Evolutionary conservation across 1,140 invertebrate genomes (phyloP).

Genomic region (Drosophila prosaltans): DNA sequence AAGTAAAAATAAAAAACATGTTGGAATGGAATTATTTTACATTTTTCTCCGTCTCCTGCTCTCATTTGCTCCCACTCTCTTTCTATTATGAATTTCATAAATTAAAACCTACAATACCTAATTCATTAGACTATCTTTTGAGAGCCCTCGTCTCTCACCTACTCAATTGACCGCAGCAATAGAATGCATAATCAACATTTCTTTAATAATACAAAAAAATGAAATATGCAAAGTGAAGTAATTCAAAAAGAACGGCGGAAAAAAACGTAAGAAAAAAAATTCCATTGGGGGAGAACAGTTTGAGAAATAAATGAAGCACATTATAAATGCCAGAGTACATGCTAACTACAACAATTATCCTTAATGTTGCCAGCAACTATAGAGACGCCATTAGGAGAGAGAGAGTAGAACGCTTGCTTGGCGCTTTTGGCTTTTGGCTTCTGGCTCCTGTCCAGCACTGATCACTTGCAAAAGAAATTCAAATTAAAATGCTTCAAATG

Average conservation of each 20-base stretch:
- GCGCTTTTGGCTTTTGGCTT: conserved; percentile 15
- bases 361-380: conserved; percentile 75
- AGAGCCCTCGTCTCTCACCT: background rate
- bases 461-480: conserved; percentile 79
- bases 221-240: conserved; percentile 68
- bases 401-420: background rate
- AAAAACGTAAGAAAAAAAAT: conserved; percentile 15
- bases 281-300: background rate
- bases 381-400: conserved; percentile 55
- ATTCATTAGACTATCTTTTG: no score
- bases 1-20: background rate
- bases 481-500: conserved; percentile 78
- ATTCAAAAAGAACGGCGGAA: conserved; percentile 30
- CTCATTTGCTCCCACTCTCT: no score
- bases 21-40: background rate
- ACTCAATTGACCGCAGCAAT: conserved; percentile 71
- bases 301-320: conserved; percentile 73
- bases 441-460: conserved; percentile 40
- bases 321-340: conserved; percentile 80
- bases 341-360: conserved; percentile 80
- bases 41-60: no score
- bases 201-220: conserved; percentile 51
- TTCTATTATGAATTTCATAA: no score
- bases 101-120: no score
- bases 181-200: conserved; percentile 77